Evolutionary conservation across 2,888 invertebrate species (phyloP).

Genomic region (Leucophora obtusa): DNA sequence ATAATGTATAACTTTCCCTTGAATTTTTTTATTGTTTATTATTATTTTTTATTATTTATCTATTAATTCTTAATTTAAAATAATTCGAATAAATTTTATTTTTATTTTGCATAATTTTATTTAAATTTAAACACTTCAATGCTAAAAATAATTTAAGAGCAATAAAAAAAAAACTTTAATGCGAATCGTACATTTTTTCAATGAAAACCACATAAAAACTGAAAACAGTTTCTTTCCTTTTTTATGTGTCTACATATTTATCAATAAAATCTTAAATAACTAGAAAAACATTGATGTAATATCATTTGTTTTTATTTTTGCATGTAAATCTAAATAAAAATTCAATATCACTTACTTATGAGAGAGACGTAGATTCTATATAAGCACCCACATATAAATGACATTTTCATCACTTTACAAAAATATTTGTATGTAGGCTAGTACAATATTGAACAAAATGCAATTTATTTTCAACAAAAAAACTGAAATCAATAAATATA

Average conservation of each 20-base stretch:
- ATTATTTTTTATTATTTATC: too few relatives aligned
- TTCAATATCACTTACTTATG: neutral
- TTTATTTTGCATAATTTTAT: neutral
- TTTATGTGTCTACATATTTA: neutral
- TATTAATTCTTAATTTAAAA: too few relatives aligned
- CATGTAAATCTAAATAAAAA: neutral
- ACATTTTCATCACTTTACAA: neutral
- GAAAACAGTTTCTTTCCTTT: slow-evolving; percentile 13
- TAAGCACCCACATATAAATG: neutral
- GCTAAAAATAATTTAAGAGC: slow-evolving; percentile 3
- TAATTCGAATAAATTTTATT: neutral
- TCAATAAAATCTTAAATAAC: neutral
- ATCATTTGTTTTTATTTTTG: neutral
- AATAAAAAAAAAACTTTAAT: neutral
- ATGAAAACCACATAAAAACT: slow-evolving; percentile 47
- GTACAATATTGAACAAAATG: too few relatives aligned
- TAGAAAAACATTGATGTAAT: neutral
- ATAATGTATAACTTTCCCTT: too few relatives aligned
- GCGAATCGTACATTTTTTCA: slow-evolving; percentile 15
- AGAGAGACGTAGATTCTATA: neutral
- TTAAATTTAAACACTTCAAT: slow-evolving; percentile 6
- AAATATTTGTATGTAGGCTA: neutral
- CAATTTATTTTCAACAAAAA: neutral
- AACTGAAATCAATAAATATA: neutral
- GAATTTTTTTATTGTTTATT: too few relatives aligned